Base-by-base conservation (phyloP, 2,113 vertebrate species). In the Sinocyclocheilus anshuiensis region DNA sequence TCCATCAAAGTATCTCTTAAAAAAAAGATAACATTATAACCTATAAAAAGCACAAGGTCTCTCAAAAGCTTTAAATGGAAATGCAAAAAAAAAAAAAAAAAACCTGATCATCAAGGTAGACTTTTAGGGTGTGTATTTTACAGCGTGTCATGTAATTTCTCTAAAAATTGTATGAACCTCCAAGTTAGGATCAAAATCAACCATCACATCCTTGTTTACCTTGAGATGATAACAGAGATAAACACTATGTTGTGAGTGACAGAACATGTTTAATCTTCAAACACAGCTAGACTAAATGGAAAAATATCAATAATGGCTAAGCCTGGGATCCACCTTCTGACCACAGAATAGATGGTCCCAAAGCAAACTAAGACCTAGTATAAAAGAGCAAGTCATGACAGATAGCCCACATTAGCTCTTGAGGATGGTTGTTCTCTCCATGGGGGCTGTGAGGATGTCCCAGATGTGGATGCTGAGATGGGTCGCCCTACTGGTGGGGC, bases 401-500 rank as follows among this genome's bases (percentile, higher is more conserved):
- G 7, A 13, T 22, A 81, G n/a, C 16, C 9, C n/a, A 63, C 53
- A 18, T 29, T 59, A 72, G 24, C 4, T 59, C 20, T 57, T 71
- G 75, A 16, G 0, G 29, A 36, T 16, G 59, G 11, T 1, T 3
- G 50, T 53, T 7, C 10, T 22, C 20, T 45, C 15, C 4, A 72
- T 53, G 69, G 81, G 78, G 76, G 55, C 39, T 7, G 20, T 42
- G 77, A 85, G 3, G 53, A 87, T 75, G 86, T 75, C 74, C 11
- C 33, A 24, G 12, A 29, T 50, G 11, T 87, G 83, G 86, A 53
- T 83, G 16, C 75, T 89, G 75, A 79, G n/a, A 55, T 85, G 80
- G 75, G 55, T 83, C n/a, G 4, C 12, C 1, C 18, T 89, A 45
- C 20, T 87, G 11, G 33, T 20, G 22, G 75, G 33, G 59, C 79